Base-by-base conservation (phyloP, 2,888 invertebrate genomes). In the Athalia rosae region DNA sequence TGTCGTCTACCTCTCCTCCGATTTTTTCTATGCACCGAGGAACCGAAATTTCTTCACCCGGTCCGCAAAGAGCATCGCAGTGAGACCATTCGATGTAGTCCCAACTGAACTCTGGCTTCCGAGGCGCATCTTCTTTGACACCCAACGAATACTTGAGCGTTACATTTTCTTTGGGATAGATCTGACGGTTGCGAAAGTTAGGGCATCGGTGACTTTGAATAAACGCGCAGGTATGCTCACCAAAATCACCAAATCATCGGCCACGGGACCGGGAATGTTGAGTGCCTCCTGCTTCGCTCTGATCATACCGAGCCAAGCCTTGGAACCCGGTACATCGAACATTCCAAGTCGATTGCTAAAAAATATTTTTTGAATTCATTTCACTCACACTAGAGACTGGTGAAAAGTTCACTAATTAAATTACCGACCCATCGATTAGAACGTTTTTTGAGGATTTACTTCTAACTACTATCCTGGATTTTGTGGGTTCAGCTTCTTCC, bases 61-160 rank as follows among this genome's bases (percentile, higher is more conserved):
- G 91, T 4, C 92, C 92, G 85, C 92, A 93, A 11, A 91, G 91
- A 4, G 90, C 89, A 7, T 91, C 91, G 83, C 92, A 93, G 74
- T 90, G 90, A 15, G 91, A 90, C 92, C 92, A 92, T 62, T 90
- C 91, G 58, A 91, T 84, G 80, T 89, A 90, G 73, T 90, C 88
- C 93, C 92, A 92, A 48, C 85, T 82, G 85, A 92, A 93, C 76
- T 87, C 87, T 0, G 91, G 90, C 62, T 85, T 87, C 50, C 91
- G 86, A 11, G 90, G 87, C 53, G 84, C 88, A 79, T 91, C 91
- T 45, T 81, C 80, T 74, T 80, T 84, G 66, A 84, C 63, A 28
- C 83, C 85, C 80, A 84, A 77, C 41, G 84, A 84, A 79, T 83
- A 85, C 79, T 82, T 84, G 61, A 84, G 76, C 45, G 84, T 84